These are phyloP conservation scores for Pandemis heparana DNA, from an alignment of 2,888 invertebrate genomes.

Conservation along the genomic window DNA sequence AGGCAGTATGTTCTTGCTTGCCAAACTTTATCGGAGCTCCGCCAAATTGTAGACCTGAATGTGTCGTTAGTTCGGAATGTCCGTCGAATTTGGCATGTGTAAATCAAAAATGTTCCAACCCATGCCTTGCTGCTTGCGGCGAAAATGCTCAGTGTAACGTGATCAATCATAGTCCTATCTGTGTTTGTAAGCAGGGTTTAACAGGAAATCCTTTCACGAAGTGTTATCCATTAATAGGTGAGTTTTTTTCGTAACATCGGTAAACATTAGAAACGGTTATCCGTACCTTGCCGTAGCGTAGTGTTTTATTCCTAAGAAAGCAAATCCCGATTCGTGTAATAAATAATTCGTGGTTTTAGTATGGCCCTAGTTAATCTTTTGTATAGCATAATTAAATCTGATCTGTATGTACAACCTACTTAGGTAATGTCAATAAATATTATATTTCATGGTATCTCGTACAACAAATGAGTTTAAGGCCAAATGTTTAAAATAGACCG, in stretches of 20 bases:
- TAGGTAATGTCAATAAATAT: too few species aligned
- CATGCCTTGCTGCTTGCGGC: conserved; percentile 87
- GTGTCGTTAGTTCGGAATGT: conserved; percentile 89
- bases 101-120: conserved; percentile 89
- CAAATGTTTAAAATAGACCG: too few species aligned
- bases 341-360: too few species aligned
- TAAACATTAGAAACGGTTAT: neutral
- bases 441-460: too few species aligned
- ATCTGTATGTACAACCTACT: too few species aligned
- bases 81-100: conserved; percentile 87
- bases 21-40: conserved; percentile 88
- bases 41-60: conserved; percentile 90
- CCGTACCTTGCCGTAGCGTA: too few species aligned
- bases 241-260: conserved; percentile 44
- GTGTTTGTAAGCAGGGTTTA: conserved; percentile 89
- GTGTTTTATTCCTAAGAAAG: too few species aligned
- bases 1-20: conserved; percentile 90
- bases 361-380: too few species aligned
- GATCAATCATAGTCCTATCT: conserved; percentile 90
- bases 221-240: conserved; percentile 87
- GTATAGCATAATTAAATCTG: too few species aligned
- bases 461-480: too few species aligned
- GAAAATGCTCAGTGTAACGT: conserved; percentile 87
- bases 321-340: too few species aligned
- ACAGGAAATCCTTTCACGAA: conserved; percentile 92